A percentile compares a stretch with the other conserved stretches of the same genome.
These are phyloP conservation scores for Vombatus ursinus DNA, from an alignment of 2,113 vertebrate genomes.

Conservation along the genomic window DNA sequence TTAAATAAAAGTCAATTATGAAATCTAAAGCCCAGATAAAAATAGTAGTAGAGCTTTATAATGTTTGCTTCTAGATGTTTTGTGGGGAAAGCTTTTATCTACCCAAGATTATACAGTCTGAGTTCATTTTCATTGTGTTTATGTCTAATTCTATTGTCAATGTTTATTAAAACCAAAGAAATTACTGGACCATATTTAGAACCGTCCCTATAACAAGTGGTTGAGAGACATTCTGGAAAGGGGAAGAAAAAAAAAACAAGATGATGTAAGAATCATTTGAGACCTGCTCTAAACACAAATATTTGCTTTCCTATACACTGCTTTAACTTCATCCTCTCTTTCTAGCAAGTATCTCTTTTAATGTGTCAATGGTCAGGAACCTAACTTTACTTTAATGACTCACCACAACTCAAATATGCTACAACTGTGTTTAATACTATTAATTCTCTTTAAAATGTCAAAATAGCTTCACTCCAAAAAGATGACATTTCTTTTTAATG, in stretches of 20 bases:
- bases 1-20: neutral
- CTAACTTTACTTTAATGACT: slow-evolving; percentile 28
- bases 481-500: slow-evolving; percentile 36
- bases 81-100: slow-evolving; percentile 20
- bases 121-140: slow-evolving; percentile 1
- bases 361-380: neutral
- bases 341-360: neutral
- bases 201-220: neutral
- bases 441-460: slow-evolving; percentile 37
- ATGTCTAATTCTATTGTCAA: neutral
- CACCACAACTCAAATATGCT: neutral
- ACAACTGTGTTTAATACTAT: slow-evolving; percentile 36
- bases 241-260: neutral
- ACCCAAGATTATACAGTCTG: neutral
- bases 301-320: neutral
- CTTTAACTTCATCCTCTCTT: neutral
- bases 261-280: neutral
- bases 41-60: neutral
- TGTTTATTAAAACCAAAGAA: slow-evolving; percentile 14
- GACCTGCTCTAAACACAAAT: neutral
- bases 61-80: neutral
- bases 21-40: neutral
- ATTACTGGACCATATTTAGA: slow-evolving; percentile 15
- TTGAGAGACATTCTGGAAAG: neutral
- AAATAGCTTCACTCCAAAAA: neutral